Evolutionary conservation across 1,140 invertebrate species (phyloP), one percentile per base, ranked within the genome.

Genomic region (Palaemon carinicauda): DNA sequence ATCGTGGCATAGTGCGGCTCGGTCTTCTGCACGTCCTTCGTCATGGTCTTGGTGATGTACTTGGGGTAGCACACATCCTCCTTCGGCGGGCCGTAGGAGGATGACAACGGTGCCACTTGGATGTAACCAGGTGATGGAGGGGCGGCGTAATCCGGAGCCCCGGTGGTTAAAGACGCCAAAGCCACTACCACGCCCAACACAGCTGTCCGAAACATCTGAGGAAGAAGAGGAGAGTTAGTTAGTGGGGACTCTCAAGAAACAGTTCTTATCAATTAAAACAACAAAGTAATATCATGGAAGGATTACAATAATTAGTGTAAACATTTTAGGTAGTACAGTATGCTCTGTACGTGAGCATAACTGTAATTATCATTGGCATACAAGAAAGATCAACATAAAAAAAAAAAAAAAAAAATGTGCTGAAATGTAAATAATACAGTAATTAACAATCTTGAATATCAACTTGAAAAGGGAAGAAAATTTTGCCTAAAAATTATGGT

Each of bases 181-280:
- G 80, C 80, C 84, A 89, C 65, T 21, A 89, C 82, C 83, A 85
- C 83, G 75, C 85, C 88, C 88, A 83, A 81, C 85, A 60, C 88
- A 89, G 85, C 88, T 87, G 81, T 87, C 88, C 88, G 75, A 82
- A 89, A 74, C 88, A 89, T 89, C 88, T 89, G 85, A 1, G 74
- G 78, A 5, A 33, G 73, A n/a, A 74, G 41, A 31, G 10, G 52
- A 17, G 69, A 27, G 19, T n/a, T 12, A 31, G 19, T 51, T 50
- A 33, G 19, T 1, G 5, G 50, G 31, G 1, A 33, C 14, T 0
- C 19, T 21, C 19, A 78, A 19, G 21, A 69, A 24, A 54, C 31
- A 4, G 29, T 27, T n/a, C 0, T n/a, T 29, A 3, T 27, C 54
- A 54, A 80, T 53, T n/a, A 17, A 80, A 19, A 21, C n/a, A 1